Evolutionary conservation across 2,113 vertebrate genomes (phyloP).

Genomic region (Laticauda laticaudata): DNA sequence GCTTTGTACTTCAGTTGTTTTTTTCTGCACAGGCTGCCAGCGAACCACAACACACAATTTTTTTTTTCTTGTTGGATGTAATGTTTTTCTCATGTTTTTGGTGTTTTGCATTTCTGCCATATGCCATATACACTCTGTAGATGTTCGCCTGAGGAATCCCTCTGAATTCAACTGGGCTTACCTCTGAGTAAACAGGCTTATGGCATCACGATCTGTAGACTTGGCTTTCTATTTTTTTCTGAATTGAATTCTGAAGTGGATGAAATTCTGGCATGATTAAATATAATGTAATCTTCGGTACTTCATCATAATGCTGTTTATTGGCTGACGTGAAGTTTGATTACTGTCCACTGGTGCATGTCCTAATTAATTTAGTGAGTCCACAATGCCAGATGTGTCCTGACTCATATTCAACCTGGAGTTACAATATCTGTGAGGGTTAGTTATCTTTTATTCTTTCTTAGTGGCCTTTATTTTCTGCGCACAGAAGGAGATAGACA

Average conservation of each 20-base stretch:
- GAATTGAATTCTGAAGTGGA: not conserved
- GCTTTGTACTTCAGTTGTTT: no score
- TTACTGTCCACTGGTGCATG: slow-evolving; percentile 36
- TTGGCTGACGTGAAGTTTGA: slow-evolving; percentile 36
- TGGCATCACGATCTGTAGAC: not conserved
- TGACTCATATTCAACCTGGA: slow-evolving; percentile 28
- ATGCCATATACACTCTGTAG: not conserved
- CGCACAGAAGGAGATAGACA: not conserved
- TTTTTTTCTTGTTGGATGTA: not conserved
- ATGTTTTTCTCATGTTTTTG: not conserved
- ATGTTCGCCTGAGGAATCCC: not conserved
- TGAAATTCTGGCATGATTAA: not conserved
- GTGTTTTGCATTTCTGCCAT: not conserved
- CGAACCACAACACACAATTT: not conserved
- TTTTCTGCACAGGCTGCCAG: no score
- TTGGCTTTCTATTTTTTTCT: not conserved
- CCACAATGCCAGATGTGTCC: slow-evolving; percentile 24
- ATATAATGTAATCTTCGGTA: not conserved
- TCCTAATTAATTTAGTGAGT: slow-evolving; percentile 43
- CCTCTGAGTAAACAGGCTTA: not conserved
- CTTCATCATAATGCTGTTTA: slow-evolving; percentile 35
- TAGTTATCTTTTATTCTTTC: slow-evolving; percentile 15
- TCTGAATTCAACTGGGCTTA: not conserved
- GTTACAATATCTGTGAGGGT: not conserved
- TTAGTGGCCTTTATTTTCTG: slow-evolving; percentile 1